Evolutionary conservation across 1,140 invertebrate species (phyloP).

Genomic region (Oncopodura yosiiana): DNA sequence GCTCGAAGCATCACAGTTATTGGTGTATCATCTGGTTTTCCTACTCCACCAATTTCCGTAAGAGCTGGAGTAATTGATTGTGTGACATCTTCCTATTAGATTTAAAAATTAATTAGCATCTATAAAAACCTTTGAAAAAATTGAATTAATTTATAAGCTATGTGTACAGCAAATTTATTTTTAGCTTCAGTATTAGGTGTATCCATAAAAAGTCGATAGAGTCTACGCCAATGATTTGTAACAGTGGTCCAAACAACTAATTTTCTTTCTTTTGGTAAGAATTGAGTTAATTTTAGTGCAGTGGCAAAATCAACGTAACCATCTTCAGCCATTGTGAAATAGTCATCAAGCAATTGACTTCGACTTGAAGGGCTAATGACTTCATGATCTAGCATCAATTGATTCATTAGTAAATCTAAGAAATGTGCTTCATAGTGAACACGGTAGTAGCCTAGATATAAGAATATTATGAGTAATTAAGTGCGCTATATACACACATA

Average conservation of each 20-base stretch:
- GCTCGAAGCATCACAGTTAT: conserved; percentile 6
- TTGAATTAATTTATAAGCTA: not conserved
- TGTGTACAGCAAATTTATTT: not conserved
- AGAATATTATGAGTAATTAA: conserved; percentile 51
- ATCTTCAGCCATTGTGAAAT: conserved; percentile 6
- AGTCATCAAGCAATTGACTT: conserved; percentile 27
- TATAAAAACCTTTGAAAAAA: not conserved
- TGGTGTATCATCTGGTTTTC: conserved; percentile 12
- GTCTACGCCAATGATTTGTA: not conserved
- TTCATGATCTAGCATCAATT: conserved; percentile 7
- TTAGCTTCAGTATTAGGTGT: not conserved
- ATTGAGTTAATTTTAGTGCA: conserved; percentile 17
- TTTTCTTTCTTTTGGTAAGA: conserved; percentile 6
- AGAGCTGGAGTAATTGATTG: not conserved
- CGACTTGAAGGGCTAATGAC: conserved; percentile 9
- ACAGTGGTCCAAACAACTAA: conserved; percentile 14
- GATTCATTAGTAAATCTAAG: not conserved
- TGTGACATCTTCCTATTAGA: not conserved
- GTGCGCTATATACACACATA: conserved; percentile 75
- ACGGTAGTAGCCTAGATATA: conserved; percentile 23
- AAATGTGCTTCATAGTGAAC: conserved; percentile 19
- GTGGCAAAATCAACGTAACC: not conserved
- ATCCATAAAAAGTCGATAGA: not conserved
- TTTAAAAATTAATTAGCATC: not conserved
- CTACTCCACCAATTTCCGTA: conserved; percentile 1